Evolutionary conservation across 2,113 vertebrate genomes (phyloP), one percentile per base, ranked within the genome.

Genomic region (Pelusios castaneus): DNA sequence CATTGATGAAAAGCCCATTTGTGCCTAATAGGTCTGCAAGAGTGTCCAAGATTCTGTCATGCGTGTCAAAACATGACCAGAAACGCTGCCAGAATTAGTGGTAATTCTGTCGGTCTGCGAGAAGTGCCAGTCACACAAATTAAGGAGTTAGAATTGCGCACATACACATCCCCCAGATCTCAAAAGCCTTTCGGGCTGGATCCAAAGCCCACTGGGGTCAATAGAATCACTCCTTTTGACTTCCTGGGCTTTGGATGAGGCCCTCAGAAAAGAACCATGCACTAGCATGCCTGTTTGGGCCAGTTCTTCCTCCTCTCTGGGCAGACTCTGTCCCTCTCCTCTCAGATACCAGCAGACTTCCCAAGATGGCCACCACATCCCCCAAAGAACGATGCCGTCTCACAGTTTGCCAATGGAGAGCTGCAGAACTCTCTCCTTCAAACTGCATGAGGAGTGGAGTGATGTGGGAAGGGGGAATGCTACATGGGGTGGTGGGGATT

Each of bases 1-100:
- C 89, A 60, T 63, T 3, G 2, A n/a, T 92, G 91, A 95, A 97
- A 95, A 94, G 86, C 89, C 85, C 3, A 1, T 94, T 93, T 95
- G 91, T 97, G 94, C 84, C 80, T 94, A 91, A 81, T 85, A 83
- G 87, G 81, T 81, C 86, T 94, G 93, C 95, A 92, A 85, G 92
- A 4, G 52, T 29, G 88, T 6, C 29, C 84, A 79, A 63, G 77
- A 95, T 56, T 56, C 82, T 93, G 55, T 91, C 91, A 80, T 90
- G 91, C 84, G 0, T 90, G 86, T 77, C 49, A 89, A 89, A 82
- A 83, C 80, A 22, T 0, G n/a, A 63, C 84, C 89, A 1, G 29
- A 0, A 2, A 87, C 60, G 56, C 88, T 84, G 89, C 45, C 10
- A 7, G 83, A 75, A 83, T 45, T 67, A 43, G 88, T 84, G 75